Evolutionary conservation across 2,888 invertebrate genomes (phyloP), one percentile per base, ranked within the genome.

Genomic region (Iselma pallidipennis): DNA sequence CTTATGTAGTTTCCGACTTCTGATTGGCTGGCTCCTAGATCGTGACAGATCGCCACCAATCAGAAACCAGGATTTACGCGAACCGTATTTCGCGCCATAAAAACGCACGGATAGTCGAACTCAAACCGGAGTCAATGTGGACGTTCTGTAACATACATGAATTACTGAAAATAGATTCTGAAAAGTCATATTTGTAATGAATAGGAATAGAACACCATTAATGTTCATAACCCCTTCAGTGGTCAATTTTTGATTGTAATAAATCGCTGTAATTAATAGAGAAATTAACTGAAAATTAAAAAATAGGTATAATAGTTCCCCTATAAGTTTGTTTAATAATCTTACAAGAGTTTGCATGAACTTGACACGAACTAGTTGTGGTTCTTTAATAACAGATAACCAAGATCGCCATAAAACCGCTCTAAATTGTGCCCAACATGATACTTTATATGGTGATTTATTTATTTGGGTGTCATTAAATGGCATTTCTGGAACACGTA

Each of bases 121-220:
- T n/a, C n/a, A n/a, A n/a, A n/a, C n/a, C n/a, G n/a, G n/a, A n/a
- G n/a, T n/a, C n/a, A n/a, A n/a, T n/a, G n/a, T n/a, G n/a, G n/a
- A n/a, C n/a, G n/a, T n/a, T n/a, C n/a, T n/a, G n/a, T n/a, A 33
- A 85, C 91, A 88, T 82, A 96, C 97, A 80, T 92, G 93, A 61
- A 96, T 90, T 45, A 97, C 96, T 63, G 95, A 94, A 77, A 96
- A 96, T n/a, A 95, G 90, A 80, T 95, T 96, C 75, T 95, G 94
- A 81, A 96, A 96, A 5, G 96, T 96, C 90, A 95, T 92, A 77
- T 94, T 95, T 14, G 94, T 94, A 51, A 95, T 86, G 78, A 95
- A 91, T 76, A 96, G 88, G 80, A 95, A 96, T 57, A 96, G 85
- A 25, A 92, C 94, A 48, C 96, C 96, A 78, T 95, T 96, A 68